Evolutionary conservation across 2,888 invertebrate genomes (phyloP), one percentile per base, ranked within the genome.

Genomic region (Pseudococcus viburni): DNA sequence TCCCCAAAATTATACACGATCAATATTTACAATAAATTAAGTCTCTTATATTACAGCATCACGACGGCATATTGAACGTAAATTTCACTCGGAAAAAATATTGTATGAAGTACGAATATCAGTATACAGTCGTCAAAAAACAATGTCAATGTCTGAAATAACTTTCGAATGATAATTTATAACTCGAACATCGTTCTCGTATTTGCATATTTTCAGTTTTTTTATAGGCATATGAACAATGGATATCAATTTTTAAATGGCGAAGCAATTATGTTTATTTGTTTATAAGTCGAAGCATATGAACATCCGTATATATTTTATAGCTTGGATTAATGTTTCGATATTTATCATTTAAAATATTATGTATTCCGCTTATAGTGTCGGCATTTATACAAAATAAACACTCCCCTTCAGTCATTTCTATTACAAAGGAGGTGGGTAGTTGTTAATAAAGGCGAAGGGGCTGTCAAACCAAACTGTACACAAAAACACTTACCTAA

Each of bases 361-460:
- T 64, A 64, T 64, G 64, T 33, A 86, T 86, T 86, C 59, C 86
- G 59, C 68, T 64, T 85, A 80, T 85, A 80, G 55, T 87, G 87
- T 87, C 87, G 87, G 87, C 87, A 87, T 87, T 87, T 87, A 77
- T 88, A 88, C 55, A 88, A 59, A 88, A 77, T 84, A 88, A 85
- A 88, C 88, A 88, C 88, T 85, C 77, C 88, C 88, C 88, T 85
- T 84, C 88, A 68, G 85, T 88, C 84, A 88, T 85, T 88, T 88
- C 88, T 88, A 85, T 84, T 84, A 86, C 89, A 89, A 86, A 89
- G 89, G 89, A 89, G 89, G 89, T 55, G 89, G 89, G 89, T 89
- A 89, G 89, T 89, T 89, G 89, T 88, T 88, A 89, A 89, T 89
- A 89, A 89, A 89, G 89, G 89, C 89, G 88, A 88, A 88, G 88